A percentile compares a stretch with the other conserved stretches of the same genome.
phyloP scores from a whole-genome alignment of 1,140 invertebrate genomes.

The Trachelipus rathkii region DNA sequence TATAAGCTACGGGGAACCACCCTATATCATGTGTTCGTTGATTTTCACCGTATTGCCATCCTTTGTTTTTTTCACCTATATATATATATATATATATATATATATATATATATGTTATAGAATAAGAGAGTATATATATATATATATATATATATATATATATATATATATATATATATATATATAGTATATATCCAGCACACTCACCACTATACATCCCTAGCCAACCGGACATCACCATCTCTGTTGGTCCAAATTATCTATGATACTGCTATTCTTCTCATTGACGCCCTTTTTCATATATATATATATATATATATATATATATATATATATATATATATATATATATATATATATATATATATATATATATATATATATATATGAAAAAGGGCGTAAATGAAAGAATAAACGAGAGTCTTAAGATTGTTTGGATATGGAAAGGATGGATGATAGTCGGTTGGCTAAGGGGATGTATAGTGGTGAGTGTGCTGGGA shows the following conservation, averaged over 20 bases:
- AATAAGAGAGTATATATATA: slow-evolving; percentile 8
- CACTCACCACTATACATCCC: no score
- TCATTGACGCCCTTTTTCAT: no score
- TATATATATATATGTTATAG: slow-evolving; percentile 11
- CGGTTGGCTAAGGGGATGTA: no score
- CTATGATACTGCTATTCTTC: no score
- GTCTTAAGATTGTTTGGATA: no score
- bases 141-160: slow-evolving; percentile 13
- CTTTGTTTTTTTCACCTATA: slow-evolving; percentile 74
- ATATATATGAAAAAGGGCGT: no score
- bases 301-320: slow-evolving; percentile 13
- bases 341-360: slow-evolving; percentile 11
- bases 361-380: slow-evolving; percentile 9
- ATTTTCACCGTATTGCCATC: slow-evolving; percentile 94
- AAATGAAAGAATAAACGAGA: no score
- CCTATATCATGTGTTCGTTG: slow-evolving; percentile 79
- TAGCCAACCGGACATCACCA: background rate
- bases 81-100: background rate
- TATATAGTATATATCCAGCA: slow-evolving; percentile 12
- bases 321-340: slow-evolving; percentile 13
- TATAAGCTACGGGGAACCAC: slow-evolving; percentile 92
- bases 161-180: slow-evolving; percentile 11
- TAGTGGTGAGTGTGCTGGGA: no score
- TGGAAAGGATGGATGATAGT: no score
- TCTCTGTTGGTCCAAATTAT: background rate